Evolutionary conservation across 2,888 invertebrate species (phyloP), one percentile per base, ranked within the genome.

Genomic region (Tenthredo notha): DNA sequence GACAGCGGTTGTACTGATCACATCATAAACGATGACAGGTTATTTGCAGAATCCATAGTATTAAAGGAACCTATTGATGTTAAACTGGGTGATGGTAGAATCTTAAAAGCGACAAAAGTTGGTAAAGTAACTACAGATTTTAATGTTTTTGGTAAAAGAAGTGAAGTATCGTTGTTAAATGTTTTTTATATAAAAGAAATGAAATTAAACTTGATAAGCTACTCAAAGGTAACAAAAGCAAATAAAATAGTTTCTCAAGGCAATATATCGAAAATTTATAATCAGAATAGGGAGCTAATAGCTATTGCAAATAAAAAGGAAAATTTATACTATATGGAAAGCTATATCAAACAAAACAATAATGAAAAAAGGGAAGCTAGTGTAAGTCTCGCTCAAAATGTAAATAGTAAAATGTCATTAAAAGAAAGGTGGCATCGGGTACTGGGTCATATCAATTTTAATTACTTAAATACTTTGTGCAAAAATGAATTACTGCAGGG

Each of bases 401-500:
- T 33, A 10, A 12, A 3, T 12, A 18, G 4, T 2, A 70, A 29
- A 10, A 84, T 86, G 77, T 86, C 72, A 15, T 61, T 70, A 33
- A 87, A 87, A 50, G 85, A 85, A 84, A 87, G 50, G 74, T 87
- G 82, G 77, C 87, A 87, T 43, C 58, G 86, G 15, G 21, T 83
- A 10, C 61, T 86, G 72, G 87, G 87, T 0, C 87, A 87, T 78
- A 84, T 43, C 7, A 74, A 43, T 10, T 74, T 74, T 70, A 47
- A 54, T 1, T 85, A 85, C 40, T 43, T 86, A 61, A 78, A 84
- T 47, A 82, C 33, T 1, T 40, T 86, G 54, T 40, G 83, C 84
- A 85, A 85, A 75, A n/a, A 86, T 33, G n/a, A 74, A 37, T 58
- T 85, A 67, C 25, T 86, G 9, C 37, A 75, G 5, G 87, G 84